phyloP scores from a whole-genome alignment of 2,888 invertebrate genomes.

The Eilema caniola region DNA sequence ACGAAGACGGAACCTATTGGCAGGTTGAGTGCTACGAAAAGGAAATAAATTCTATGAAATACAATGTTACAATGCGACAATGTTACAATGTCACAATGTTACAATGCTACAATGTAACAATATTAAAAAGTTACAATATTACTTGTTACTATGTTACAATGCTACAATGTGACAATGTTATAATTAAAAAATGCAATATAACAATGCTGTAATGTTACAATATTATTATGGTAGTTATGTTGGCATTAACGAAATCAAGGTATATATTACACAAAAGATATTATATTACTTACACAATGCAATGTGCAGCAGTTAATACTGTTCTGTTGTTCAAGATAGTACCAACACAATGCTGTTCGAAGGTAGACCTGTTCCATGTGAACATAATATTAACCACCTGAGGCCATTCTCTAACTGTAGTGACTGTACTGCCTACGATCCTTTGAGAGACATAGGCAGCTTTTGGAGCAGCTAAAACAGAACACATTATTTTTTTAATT shows the following conservation, averaged over 20 bases:
- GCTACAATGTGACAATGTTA: no score
- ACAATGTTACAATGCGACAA: no score
- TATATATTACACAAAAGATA: no score
- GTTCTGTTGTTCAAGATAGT: conserved; percentile 12
- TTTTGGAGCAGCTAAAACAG: not conserved
- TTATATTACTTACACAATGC: conserved; percentile 14
- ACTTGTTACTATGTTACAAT: no score
- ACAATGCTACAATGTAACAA: no score
- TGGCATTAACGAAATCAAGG: not conserved
- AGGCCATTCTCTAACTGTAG: conserved; percentile 9
- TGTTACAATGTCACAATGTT: no score
- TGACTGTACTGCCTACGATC: conserved; percentile 4
- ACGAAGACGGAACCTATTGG: conserved; percentile 39
- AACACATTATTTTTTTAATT: not conserved
- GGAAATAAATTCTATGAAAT: no score
- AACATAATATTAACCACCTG: not conserved
- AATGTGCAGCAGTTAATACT: conserved; percentile 14
- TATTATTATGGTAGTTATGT: no score
- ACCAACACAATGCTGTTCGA: conserved; percentile 7
- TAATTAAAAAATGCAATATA: no score
- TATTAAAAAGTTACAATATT: no score
- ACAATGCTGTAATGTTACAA: no score
- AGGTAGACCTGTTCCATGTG: conserved; percentile 1
- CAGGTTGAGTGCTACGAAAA: conserved; percentile 46
- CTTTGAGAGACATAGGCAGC: not conserved